These are phyloP conservation scores for Zaprionus capensis DNA, from an alignment of 1,140 invertebrate genomes.

Conservation along the genomic window DNA sequence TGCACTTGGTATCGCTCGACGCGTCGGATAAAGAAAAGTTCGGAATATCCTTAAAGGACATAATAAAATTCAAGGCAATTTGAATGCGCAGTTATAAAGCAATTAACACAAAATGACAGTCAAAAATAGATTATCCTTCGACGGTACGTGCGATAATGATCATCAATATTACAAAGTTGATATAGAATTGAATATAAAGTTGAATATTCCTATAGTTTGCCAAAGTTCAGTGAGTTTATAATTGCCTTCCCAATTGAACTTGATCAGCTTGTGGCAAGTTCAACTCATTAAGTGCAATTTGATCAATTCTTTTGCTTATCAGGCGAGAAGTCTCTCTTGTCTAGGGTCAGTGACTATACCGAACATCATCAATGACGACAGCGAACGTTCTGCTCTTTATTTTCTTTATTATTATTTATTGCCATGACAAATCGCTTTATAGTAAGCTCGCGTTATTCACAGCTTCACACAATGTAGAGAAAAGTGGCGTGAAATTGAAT, in stretches of 20 bases:
- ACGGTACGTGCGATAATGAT: constrained; percentile 58
- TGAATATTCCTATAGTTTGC: too few species aligned
- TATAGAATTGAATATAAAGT: too few species aligned
- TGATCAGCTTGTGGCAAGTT: constrained; percentile 20
- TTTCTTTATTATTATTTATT: background rate
- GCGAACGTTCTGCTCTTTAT: background rate
- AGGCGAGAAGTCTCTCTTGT: background rate
- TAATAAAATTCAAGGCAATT: background rate
- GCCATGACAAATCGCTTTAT: background rate
- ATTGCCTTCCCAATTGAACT: background rate
- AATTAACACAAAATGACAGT: constrained; percentile 38
- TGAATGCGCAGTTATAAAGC: background rate
- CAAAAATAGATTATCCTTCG: constrained; percentile 70
- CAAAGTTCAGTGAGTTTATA: background rate
- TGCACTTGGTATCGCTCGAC: constrained; percentile 56
- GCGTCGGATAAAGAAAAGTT: background rate
- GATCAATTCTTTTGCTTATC: background rate
- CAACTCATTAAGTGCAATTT: constrained; percentile 13
- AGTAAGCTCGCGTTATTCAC: constrained; percentile 2
- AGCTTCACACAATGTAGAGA: background rate
- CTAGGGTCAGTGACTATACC: constrained; percentile 20
- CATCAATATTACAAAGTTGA: background rate
- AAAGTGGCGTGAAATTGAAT: constrained; percentile 1
- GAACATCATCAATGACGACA: background rate
- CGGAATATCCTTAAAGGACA: constrained; percentile 15